Evolutionary conservation across 2,888 invertebrate species (phyloP), one percentile per base, ranked within the genome.

Genomic region (Apomyelois bistriatella): DNA sequence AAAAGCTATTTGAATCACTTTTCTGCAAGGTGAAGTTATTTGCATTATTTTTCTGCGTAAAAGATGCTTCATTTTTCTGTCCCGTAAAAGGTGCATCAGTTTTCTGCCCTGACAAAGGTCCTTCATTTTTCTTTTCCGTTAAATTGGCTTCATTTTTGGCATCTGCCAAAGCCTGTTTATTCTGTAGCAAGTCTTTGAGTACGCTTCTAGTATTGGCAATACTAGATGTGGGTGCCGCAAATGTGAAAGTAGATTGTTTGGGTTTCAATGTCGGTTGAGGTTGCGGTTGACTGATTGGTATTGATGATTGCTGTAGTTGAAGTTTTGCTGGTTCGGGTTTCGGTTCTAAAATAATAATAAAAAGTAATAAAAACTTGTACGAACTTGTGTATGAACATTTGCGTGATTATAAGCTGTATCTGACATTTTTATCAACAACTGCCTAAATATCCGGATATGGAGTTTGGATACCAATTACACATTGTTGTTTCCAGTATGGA

Each of bases 91-190:
- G 72, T 4, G 12, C 41, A 10, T 41, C 41, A 17, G 0, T 85
- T 52, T 76, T 80, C 58, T 85, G 88, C 52, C 12, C 88, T 82
- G 87, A 82, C 43, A 88, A 89, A 0, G 71, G 72, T n/a, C 9
- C 15, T 32, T 32, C 46, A 35, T 32, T 46, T 46, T 32, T 46
- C 32, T 15, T 32, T 16, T 46, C 46, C 4, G 15, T 3, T 9
- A 40, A 10, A n/a, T 40, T 50, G 1, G 49, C 40, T 10, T 50
- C 49, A n/a, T 38, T 50, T 63, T 74, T 60, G 46, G 57, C 51
- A 52, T 66, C 59, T 49, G 48, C 54, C 17, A 60, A 71, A 0
- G 72, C 65, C 59, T 79, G 79, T 54, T 80, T 80, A 30, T 64
- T 82, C 55, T 79, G 77, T 7, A 80, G 58, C 15, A 79, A 59